A percentile compares a stretch with the other conserved stretches of the same genome.
Conservation (phyloP, 2,113 vertebrate species). For the Podarcis muralis region DNA sequence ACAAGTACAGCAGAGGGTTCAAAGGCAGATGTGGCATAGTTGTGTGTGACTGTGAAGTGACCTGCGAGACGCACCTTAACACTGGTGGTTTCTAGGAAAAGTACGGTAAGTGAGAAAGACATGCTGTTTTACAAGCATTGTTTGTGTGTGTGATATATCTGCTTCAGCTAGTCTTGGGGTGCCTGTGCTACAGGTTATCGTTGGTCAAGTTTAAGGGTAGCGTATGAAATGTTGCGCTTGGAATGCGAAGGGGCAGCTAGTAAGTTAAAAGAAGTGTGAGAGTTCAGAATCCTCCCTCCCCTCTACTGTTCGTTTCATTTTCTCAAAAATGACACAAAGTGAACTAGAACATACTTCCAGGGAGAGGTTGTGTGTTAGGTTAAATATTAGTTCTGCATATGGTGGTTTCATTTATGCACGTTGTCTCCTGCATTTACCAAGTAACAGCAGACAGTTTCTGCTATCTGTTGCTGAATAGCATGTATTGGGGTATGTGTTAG, state of each 20-base stretch:
- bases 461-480: not conserved
- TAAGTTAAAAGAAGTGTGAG: conserved; percentile 7
- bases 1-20: not conserved
- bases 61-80: not conserved
- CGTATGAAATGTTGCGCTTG: rapidly evolving
- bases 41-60: not conserved
- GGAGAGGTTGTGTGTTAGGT: not conserved
- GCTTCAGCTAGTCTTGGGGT: not conserved
- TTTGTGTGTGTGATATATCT: not conserved
- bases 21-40: not conserved
- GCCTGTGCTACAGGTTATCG: not conserved
- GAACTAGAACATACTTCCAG: not conserved
- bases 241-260: not conserved
- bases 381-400: not conserved
- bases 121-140: not conserved
- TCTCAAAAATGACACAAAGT: not conserved
- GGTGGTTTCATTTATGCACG: not conserved
- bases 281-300: not conserved
- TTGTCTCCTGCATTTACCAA: conserved; percentile 1
- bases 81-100: not conserved
- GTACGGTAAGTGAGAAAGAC: not conserved
- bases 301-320: not conserved
- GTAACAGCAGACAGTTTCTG: not conserved
- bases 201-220: not conserved
- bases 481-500: not conserved